phyloP scores from a whole-genome alignment of 2,113 vertebrate species.

The Procavia capensis region DNA sequence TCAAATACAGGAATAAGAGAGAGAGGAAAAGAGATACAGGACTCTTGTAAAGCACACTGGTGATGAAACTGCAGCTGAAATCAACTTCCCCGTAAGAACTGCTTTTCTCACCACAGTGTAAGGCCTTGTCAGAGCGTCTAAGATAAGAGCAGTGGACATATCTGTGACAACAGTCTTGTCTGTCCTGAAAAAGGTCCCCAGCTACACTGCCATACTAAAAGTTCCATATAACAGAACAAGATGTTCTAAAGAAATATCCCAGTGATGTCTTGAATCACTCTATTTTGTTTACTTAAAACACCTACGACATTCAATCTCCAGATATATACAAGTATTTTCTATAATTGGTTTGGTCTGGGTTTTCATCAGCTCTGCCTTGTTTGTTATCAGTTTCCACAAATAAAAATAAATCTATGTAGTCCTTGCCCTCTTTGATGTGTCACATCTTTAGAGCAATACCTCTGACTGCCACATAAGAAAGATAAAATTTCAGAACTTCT shows the following conservation, averaged over 20 bases:
- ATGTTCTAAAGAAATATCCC: not conserved
- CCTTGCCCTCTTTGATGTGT: too few species aligned
- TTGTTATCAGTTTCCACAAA: too few species aligned
- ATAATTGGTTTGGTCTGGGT: too few species aligned
- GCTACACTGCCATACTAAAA: not conserved
- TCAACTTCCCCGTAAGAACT: not conserved
- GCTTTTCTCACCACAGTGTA: not conserved
- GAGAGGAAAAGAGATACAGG: not conserved
- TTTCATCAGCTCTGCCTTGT: too few species aligned
- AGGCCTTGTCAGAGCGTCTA: not conserved
- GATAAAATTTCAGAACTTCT: too few species aligned
- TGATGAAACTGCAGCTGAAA: not conserved
- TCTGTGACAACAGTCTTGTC: not conserved
- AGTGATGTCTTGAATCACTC: not conserved
- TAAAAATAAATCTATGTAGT: too few species aligned
- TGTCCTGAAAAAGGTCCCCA: rapidly evolving
- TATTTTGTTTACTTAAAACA: rapidly evolving
- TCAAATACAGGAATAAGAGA: rapidly evolving
- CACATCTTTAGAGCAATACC: too few species aligned
- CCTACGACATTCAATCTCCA: not conserved
- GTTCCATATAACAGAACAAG: not conserved
- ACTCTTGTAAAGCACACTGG: not conserved
- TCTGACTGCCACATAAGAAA: too few species aligned
- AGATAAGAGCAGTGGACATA: not conserved
- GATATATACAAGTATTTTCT: not conserved